Evolutionary conservation across 2,113 vertebrate species (phyloP), one percentile per base, ranked within the genome.

Genomic region (Scortum barcoo): DNA sequence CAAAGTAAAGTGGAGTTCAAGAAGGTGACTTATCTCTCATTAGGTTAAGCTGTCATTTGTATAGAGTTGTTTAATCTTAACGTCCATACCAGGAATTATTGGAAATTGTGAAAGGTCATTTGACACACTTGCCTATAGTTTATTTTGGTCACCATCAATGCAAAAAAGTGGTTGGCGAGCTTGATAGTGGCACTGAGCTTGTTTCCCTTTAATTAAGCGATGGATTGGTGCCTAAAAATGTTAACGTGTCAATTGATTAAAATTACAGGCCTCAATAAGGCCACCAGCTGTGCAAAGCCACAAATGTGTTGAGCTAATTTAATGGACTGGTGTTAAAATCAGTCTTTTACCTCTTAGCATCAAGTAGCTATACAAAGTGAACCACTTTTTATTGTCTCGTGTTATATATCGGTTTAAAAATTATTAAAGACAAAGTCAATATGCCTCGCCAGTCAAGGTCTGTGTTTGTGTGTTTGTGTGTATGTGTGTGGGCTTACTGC

Each of bases 191-290:
- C 38, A 36, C 24, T 33, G 20, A 65, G 72, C 36, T 71, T 66
- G 53, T 66, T 79, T 58, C 16, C 26, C 65, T 65, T 84, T 74
- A 84, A 81, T 84, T 70, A 78, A 50, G 58, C 42, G 3, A 63
- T 63, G 67, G 61, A 68, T 68, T 26, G 1, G 42, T 68, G 48
- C 62, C 17, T 42, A 80, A 38, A 76, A 4, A 30, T 36, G 72
- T 54, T 22, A 46, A 24, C 16, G 20, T 17, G 67, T 53, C 67
- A 24, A 0, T 10, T 61, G 33, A 66, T 62, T 50, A 2, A 53
- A 76, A 46, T 46, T 14, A 70, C 24, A 81, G 54, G 3, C 19
- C 42, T 58, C 26, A 50, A 40, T 70, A 44, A 38, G 62, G 4
- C 65, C 12, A 28, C 26, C 22, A 62, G 24, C 62, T 75, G 26